Evolutionary conservation across 2,888 invertebrate species (phyloP).

Genomic region (Hemithea aestivaria): DNA sequence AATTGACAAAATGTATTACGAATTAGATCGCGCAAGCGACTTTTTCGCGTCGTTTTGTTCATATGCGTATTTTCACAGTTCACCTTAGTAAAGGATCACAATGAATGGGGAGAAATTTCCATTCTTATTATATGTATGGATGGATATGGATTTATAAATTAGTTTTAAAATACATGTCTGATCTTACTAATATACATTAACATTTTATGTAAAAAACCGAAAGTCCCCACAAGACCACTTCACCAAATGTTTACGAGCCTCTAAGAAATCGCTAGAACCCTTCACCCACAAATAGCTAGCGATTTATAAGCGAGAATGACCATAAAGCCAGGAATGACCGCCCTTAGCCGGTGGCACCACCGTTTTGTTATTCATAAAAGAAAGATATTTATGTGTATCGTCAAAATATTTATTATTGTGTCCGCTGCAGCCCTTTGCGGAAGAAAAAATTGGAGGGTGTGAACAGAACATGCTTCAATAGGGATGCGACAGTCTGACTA

Average conservation of each 20-base stretch:
- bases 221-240: constrained; percentile 9
- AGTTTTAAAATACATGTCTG: too few relatives aligned
- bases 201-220: too few relatives aligned
- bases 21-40: too few relatives aligned
- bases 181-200: too few relatives aligned
- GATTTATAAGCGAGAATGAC: constrained; percentile 70
- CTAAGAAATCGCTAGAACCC: constrained; percentile 51
- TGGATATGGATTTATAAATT: too few relatives aligned
- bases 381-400: constrained; percentile 76
- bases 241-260: constrained; percentile 32
- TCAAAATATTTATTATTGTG: constrained; percentile 79
- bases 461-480: constrained; percentile 46
- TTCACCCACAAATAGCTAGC: constrained; percentile 63
- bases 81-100: too few relatives aligned
- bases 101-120: too few relatives aligned
- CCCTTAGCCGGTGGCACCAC: constrained; percentile 59
- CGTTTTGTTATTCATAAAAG: constrained; percentile 77
- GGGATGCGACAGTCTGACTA: constrained; percentile 40
- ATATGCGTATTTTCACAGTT: too few relatives aligned
- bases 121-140: too few relatives aligned
- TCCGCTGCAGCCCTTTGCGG: constrained; percentile 72
- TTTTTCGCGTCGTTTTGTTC: too few relatives aligned
- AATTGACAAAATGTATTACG: too few relatives aligned
- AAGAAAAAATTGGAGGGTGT: constrained; percentile 72
- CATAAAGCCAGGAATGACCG: constrained; percentile 67